Evolutionary conservation across 2,888 invertebrate genomes (phyloP).

Genomic region (Drosophila acutilabella): DNA sequence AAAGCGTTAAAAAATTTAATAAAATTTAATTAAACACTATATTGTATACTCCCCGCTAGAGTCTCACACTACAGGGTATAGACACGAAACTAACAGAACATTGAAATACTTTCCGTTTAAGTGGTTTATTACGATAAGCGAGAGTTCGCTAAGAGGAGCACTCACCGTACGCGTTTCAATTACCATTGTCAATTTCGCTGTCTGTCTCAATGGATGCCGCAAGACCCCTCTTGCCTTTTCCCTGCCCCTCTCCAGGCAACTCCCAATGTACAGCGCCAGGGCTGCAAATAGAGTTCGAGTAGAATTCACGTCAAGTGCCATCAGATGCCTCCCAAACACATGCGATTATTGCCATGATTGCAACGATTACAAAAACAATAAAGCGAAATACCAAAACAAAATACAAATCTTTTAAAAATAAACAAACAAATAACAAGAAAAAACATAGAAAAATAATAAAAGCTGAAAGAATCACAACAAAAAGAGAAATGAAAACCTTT

Average conservation of each 20-base stretch:
- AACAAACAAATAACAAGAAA: constrained; percentile 14
- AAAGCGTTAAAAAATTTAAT: no score
- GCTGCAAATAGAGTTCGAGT: constrained; percentile 1
- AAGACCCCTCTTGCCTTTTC: neutral
- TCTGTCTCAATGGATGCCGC: neutral
- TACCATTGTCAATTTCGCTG: constrained; percentile 26
- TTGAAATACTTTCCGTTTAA: constrained; percentile 62
- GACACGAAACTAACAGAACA: constrained; percentile 51
- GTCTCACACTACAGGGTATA: constrained; percentile 19
- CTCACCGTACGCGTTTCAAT: constrained; percentile 29
- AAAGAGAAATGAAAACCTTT: constrained; percentile 6
- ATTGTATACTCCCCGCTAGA: no score
- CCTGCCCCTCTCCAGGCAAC: neutral
- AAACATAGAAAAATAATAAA: constrained; percentile 8
- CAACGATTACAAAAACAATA: constrained; percentile 52
- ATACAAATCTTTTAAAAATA: constrained; percentile 9
- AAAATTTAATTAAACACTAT: no score
- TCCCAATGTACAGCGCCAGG: constrained; percentile 1
- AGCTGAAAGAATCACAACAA: constrained; percentile 1
- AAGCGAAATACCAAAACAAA: constrained; percentile 8
- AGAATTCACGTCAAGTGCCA: constrained; percentile 52
- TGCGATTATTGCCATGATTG: constrained; percentile 66
- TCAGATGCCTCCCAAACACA: constrained; percentile 39
- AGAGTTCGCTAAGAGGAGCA: constrained; percentile 43
- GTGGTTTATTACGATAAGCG: constrained; percentile 78